Percentiles rank a stretch among this genome's conserved stretches.
phyloP scores from a whole-genome alignment of 2,113 vertebrate genomes.

The Phainopepla nitens region DNA sequence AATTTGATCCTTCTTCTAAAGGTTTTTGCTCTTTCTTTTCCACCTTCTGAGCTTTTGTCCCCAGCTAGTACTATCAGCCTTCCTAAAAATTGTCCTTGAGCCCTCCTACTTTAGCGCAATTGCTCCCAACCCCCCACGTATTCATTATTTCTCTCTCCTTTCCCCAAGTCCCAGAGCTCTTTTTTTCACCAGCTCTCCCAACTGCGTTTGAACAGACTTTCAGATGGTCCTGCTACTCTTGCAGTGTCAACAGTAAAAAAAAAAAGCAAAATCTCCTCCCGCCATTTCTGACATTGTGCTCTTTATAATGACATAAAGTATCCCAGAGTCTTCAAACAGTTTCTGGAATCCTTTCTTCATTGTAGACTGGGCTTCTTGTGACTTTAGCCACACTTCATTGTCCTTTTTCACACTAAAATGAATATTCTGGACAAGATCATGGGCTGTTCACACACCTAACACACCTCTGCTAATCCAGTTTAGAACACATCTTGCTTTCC shows the following conservation, averaged over 20 bases:
- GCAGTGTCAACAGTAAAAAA: too few species aligned
- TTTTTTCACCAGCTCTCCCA: neutral
- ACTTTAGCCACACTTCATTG: neutral
- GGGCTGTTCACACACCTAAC: neutral
- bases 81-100: neutral
- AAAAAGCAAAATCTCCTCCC: neutral
- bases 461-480: neutral
- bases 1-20: neutral
- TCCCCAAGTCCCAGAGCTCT: neutral
- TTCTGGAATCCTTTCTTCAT: neutral
- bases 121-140: accelerated
- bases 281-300: neutral
- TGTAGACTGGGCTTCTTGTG: neutral
- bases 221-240: neutral
- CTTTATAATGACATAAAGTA: neutral
- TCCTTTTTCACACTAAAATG: neutral
- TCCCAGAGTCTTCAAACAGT: neutral
- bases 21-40: neutral
- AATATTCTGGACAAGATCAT: neutral
- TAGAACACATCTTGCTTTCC: neutral
- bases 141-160: neutral
- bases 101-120: neutral
- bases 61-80: neutral
- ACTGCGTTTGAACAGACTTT: neutral
- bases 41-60: neutral